Evolutionary conservation across 2,113 vertebrate genomes (phyloP), one percentile per base, ranked within the genome.

Genomic region (Trichomycterus rosablanca): DNA sequence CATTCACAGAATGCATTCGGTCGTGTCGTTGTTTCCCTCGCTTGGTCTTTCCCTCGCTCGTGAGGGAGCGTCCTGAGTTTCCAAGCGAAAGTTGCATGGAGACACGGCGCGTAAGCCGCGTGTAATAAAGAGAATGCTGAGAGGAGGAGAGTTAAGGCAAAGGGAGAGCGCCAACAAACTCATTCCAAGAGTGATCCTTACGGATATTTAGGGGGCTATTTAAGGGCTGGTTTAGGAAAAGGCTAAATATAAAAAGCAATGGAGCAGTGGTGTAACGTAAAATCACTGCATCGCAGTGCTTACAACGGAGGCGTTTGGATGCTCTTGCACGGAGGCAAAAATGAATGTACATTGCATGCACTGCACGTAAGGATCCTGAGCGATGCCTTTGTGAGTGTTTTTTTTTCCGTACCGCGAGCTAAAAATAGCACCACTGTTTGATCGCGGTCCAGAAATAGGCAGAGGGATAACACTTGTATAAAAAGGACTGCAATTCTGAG

Each of bases 371-470:
- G 81, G 88, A 88, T 92, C 87, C 88, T 87, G 84, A 83, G 78
- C 89, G 86, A 90, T 90, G 89, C 86, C 89, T 92, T 91, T 92
- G 90, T 91, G 90, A 89, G 89, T 89, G 87, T 42, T 63, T 88
- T 86, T 76, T 80, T 73, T 60, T 78, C 76, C 74, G 62, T 88
- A 88, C 86, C 86, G 86, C 84, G 87, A 88, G 87, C 95, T 97
- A 98, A 97, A 98, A 97, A 98, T 98, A 98, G 95, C 90, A 91
- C 73, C 89, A 87, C 86, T 91, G 88, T 93, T 94, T 94, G 93
- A 95, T 97, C 90, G 89, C 80, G 89, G 85, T 90, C 95, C 93
- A 96, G 90, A 97, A 98, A 97, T 98, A 98, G 93, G 93, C 90
- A 84, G 89, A 91, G 89, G 87, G 87, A 90, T 91, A 90, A 91